Conservation (phyloP, 2,797 vertebrate species). For the Parauchenoglanis ngamensis region DNA sequence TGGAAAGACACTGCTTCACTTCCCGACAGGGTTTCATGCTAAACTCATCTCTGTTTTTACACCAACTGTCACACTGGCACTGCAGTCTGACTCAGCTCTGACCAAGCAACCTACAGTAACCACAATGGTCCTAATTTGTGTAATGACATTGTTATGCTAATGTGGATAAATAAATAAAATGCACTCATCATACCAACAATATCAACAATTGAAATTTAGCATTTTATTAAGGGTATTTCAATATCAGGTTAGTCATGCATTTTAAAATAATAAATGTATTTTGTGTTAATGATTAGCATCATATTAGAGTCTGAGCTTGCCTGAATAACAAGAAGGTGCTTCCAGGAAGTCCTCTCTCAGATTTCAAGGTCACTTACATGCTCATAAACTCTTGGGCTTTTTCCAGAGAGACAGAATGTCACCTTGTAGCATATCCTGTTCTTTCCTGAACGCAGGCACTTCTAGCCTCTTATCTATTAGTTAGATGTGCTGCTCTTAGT, state of each 20-base stretch:
- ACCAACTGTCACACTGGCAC: constrained; percentile 51
- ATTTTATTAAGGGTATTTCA: neutral
- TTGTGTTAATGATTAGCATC: constrained; percentile 48
- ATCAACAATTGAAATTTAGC: neutral
- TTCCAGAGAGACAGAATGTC: constrained; percentile 50
- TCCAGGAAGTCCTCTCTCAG: constrained; percentile 36
- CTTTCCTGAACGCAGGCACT: constrained; percentile 36
- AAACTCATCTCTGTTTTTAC: constrained; percentile 64
- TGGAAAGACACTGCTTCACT: constrained; percentile 62
- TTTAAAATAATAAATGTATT: constrained; percentile 17
- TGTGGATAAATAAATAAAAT: neutral
- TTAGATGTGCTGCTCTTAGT: constrained; percentile 2
- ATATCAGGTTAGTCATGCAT: neutral
- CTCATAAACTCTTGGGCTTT: constrained; percentile 50
- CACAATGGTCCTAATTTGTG: neutral
- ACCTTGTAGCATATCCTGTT: constrained; percentile 53
- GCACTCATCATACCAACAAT: neutral
- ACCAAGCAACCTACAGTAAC: constrained; percentile 21
- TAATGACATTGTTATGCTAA: neutral
- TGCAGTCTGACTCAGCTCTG: constrained; percentile 26
- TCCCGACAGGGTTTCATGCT: constrained; percentile 61
- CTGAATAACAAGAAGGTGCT: constrained; percentile 40
- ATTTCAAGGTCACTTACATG: constrained; percentile 49
- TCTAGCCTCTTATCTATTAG: constrained; percentile 22
- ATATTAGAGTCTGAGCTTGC: constrained; percentile 13